Conservation (phyloP, 2,113 vertebrate species). For the Fulica atra region DNA sequence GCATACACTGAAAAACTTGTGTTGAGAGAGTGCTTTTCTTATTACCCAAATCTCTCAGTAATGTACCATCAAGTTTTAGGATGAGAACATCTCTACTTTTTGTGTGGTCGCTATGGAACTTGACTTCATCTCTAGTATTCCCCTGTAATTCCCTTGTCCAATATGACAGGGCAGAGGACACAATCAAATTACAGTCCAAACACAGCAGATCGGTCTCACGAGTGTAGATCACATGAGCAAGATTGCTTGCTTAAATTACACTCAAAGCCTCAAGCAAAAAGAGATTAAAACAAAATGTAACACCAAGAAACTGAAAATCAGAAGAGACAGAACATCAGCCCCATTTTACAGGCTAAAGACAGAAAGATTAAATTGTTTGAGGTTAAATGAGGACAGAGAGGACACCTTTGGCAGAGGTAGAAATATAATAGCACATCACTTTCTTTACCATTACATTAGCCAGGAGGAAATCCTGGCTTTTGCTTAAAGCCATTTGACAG, state of each 20-base stretch:
- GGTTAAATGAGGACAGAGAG: not conserved
- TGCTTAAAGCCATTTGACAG: not conserved
- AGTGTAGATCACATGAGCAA: not conserved
- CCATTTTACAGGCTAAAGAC: not conserved
- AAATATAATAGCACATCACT: not conserved
- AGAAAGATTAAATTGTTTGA: constrained; percentile 22
- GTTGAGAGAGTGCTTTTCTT: not conserved
- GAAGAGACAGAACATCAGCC: not conserved
- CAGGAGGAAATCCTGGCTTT: constrained; percentile 25
- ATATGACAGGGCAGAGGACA: not conserved
- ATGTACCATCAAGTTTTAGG: not conserved
- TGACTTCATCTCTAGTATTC: not conserved
- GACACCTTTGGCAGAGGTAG: not conserved
- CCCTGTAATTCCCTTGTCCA: not conserved
- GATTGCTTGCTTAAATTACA: not conserved
- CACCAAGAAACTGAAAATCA: not conserved
- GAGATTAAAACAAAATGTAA: not conserved
- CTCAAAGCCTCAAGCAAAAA: not conserved
- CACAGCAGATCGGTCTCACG: not conserved
- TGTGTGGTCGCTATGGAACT: not conserved
- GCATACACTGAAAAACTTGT: not conserved
- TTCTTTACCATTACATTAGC: constrained; percentile 17
- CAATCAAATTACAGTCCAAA: not conserved
- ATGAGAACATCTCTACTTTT: not conserved
- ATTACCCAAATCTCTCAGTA: not conserved